Base-by-base conservation (phyloP, 1,140 invertebrate genomes). In the Trachymyrmex cornetzi region DNA sequence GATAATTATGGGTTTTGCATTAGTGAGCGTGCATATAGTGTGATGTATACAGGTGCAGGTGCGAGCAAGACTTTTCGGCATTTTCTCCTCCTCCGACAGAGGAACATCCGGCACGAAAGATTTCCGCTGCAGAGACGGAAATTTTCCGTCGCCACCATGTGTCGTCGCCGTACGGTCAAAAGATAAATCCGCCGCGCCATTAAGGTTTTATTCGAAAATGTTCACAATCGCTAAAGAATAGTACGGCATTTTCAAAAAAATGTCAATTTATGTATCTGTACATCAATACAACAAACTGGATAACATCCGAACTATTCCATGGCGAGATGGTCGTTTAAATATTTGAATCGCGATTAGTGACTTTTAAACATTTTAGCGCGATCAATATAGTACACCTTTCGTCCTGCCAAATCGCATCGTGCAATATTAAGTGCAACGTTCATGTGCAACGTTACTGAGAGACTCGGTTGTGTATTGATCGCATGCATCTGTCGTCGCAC, bases 1-100 rank as follows among this genome's bases (percentile, higher is more conserved):
- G 80, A 90, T 90, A 90, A 90, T 90, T 90, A 90, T 90, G 86
- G 89, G 86, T 88, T 88, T 88, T 90, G 75, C 89, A 81, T 90
- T 88, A 77, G 81, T 87, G 80, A 63, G 66, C 38, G 77, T 77
- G 82, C 82, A 77, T 55, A 85, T 6, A 50, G 27, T 2, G 16
- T 14, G 24, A 69, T 71, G 85, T 87, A 66, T 79, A 88, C 82
- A 77, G 63, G 69, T 85, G 50, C 86, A 55, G 61, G 50, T 61
- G 59, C 77, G 77, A 55, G 44, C 7, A 38, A 14, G n/a, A 44
- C 86, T 89, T 89, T 90, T 90, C 85, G 61, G 77, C 57, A 44
- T 71, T 71, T 19, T 44, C 63, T 69, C 22, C n/a, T 14, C 64
- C n/a, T 2, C 48, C 34, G 53, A 57, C 88, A 34, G 38, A 48